Conservation (phyloP, 2,797 vertebrate genomes). For the Chanos chanos region DNA sequence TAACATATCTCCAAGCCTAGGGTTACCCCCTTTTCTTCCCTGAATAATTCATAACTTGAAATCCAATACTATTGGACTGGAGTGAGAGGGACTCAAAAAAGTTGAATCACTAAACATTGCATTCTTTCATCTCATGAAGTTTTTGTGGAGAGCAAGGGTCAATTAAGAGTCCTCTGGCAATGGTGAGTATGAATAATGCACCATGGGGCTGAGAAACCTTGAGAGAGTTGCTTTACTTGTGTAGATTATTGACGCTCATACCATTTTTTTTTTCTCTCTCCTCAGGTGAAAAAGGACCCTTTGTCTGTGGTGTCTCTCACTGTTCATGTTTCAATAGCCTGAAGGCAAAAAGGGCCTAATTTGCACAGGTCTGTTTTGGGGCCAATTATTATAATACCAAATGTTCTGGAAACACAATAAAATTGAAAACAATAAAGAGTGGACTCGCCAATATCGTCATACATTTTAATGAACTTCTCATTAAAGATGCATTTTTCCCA, state of each 20-base stretch:
- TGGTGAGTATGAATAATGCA: conserved; percentile 71
- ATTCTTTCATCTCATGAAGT: conserved; percentile 73
- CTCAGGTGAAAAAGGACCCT: conserved; percentile 66
- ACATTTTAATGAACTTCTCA: conserved; percentile 62
- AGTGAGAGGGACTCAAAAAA: conserved; percentile 63
- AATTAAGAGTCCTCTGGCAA: conserved; percentile 75
- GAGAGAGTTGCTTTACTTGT: conserved; percentile 68
- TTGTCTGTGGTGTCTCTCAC: conserved; percentile 68
- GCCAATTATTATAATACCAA: conserved; percentile 78
- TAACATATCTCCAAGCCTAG: conserved; percentile 65
- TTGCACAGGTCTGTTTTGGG: conserved; percentile 72
- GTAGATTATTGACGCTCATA: conserved; percentile 73
- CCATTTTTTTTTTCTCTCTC: conserved; percentile 52
- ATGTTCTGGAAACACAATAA: conserved; percentile 69
- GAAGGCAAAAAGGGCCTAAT: conserved; percentile 71
- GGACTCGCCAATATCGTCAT: conserved; percentile 48
- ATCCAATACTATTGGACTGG: conserved; percentile 69
- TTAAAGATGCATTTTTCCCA: conserved; percentile 60
- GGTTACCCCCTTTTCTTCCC: conserved; percentile 48
- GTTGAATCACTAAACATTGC: conserved; percentile 74
- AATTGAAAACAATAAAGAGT: conserved; percentile 66
- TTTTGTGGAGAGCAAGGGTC: conserved; percentile 70
- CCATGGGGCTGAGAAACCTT: conserved; percentile 64
- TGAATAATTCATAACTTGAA: conserved; percentile 72
- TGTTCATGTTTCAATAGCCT: conserved; percentile 65